Evolutionary conservation across 2,888 invertebrate genomes (phyloP), one percentile per base, ranked within the genome.

Genomic region (Leptodirus hochenwartii): DNA sequence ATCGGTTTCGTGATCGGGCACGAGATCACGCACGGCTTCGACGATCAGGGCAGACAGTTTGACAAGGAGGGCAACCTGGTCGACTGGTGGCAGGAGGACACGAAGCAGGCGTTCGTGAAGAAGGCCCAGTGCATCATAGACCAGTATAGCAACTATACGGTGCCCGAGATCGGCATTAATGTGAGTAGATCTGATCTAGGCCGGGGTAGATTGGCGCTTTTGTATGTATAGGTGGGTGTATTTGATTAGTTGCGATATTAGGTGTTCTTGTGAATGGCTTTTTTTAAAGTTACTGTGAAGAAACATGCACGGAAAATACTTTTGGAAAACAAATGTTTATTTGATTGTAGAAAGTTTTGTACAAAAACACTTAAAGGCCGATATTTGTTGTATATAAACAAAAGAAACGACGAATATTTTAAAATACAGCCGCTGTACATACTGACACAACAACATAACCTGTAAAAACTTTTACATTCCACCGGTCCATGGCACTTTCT

Each of bases 1-100:
- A 87, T 90, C 37, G 88, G 88, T 3, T 84, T 80, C 45, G 81
- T 88, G 3, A 87, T 88, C 45, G 87, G 87, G 1, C 88, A 88
- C 49, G 88, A 88, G 60, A 85, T 90, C 29, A 87, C 85, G 0
- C 88, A 88, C 47, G 84, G 84, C 6, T 87, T 85, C 45, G 84
- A 84, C 47, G 80, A 82, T 47, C 77, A 79, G 63, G 88, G 93
- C 29, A 71, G 90, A 27, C 85, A 88, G 59, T 93, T 87, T 47
- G 88, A 93, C 54, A 76, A 81, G 39, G 68, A 82, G 37, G 93
- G 93, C 9, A 90, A 91, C 54, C 59, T 91, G 37, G 70, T 79
- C 1, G 84, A 90, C 47, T 93, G 93, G 93, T 93, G 91, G 90
- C 74, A 77, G 39, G 64, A 75, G 28, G 61, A 65, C 37, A 91